Percentiles rank a stretch among this genome's conserved stretches.
phyloP scores from a whole-genome alignment of 2,888 invertebrate genomes.

The Cantharis rufa region DNA sequence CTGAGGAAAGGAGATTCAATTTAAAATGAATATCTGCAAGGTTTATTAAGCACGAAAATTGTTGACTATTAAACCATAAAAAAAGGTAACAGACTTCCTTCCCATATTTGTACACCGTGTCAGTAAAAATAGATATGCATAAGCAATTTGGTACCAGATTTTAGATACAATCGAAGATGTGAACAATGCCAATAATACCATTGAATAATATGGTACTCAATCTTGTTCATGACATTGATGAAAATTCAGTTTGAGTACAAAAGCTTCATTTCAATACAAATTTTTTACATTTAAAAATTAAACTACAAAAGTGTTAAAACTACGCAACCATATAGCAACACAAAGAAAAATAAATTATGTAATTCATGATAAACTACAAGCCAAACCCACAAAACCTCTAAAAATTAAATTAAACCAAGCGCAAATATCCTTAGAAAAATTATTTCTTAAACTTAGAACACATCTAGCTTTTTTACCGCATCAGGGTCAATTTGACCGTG shows the following conservation, averaged over 20 bases:
- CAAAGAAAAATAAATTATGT: neutral
- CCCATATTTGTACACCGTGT: neutral
- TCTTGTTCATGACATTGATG: neutral
- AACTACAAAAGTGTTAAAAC: neutral
- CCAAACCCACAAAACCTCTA: neutral
- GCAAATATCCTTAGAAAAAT: neutral
- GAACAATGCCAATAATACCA: neutral
- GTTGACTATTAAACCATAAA: neutral
- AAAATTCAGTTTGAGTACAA: neutral
- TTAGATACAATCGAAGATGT: neutral
- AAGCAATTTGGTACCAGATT: neutral
- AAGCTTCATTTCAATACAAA: neutral
- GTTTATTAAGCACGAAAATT: neutral
- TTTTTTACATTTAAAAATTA: neutral
- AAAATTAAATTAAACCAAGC: neutral
- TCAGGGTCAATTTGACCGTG: neutral
- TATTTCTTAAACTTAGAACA: neutral
- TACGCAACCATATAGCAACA: neutral
- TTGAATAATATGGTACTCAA: neutral
- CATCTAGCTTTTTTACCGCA: neutral
- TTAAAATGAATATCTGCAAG: neutral
- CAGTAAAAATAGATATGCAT: neutral
- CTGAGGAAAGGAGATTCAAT: neutral
- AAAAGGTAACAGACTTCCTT: neutral
- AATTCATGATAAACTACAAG: neutral